Evolutionary conservation across 1,140 invertebrate species (phyloP).

Genomic region (Drosophila sulfurigaster): DNA sequence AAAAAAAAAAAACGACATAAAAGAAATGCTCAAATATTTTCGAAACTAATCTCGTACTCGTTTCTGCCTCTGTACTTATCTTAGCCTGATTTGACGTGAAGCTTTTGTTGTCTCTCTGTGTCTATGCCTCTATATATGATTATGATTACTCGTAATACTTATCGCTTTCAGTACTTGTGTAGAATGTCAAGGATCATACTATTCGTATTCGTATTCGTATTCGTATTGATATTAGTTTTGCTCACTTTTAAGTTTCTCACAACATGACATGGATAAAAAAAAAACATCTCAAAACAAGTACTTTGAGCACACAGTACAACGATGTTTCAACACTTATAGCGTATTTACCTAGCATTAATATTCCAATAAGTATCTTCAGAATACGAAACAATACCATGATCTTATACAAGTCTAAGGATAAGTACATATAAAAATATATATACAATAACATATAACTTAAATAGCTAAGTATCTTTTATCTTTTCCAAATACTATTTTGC

Average conservation of each 20-base stretch:
- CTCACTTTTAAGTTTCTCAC: conserved; percentile 5
- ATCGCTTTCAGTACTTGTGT: conserved; percentile 44
- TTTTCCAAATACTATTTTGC: conserved; percentile 12
- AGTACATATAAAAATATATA: conserved; percentile 14
- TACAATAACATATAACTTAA: background rate
- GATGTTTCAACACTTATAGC: conserved; percentile 30
- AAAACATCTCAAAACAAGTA: conserved; percentile 23
- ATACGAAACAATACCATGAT: conserved; percentile 5
- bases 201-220: background rate
- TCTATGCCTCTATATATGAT: conserved; percentile 33
- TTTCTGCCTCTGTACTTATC: conserved; percentile 47
- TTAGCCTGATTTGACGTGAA: conserved; percentile 76
- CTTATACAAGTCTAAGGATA: conserved; percentile 13
- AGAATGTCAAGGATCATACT: conserved; percentile 36
- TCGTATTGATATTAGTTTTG: conserved; percentile 17
- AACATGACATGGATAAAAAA: conserved; percentile 8
- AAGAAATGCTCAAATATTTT: background rate
- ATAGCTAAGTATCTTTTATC: conserved; percentile 30
- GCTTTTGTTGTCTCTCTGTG: conserved; percentile 76
- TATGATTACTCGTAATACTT: conserved; percentile 19
- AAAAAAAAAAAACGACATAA: background rate
- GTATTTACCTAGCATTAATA: conserved; percentile 25
- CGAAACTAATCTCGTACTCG: background rate
- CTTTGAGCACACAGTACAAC: conserved; percentile 50
- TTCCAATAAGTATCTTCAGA: conserved; percentile 9